Percentiles rank a stretch among this genome's conserved stretches.
phyloP scores from a whole-genome alignment of 2,797 vertebrate genomes.

The Urocyon cinereoargenteus region DNA sequence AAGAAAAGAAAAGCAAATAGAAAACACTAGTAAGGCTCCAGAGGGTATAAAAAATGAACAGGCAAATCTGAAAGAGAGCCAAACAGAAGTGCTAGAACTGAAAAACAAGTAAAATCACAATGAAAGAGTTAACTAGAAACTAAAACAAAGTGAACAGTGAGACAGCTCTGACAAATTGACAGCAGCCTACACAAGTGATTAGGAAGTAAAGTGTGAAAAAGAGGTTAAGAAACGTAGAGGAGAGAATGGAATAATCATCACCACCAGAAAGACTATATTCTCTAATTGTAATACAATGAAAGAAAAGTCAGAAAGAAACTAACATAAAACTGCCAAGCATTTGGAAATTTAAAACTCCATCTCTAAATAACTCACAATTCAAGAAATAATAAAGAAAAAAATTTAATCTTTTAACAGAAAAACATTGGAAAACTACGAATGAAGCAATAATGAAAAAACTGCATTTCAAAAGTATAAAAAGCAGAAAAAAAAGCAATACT shows the following conservation, averaged over 20 bases:
- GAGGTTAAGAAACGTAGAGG: neutral
- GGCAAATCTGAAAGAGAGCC: neutral
- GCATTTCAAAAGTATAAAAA: neutral
- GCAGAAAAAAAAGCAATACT: neutral
- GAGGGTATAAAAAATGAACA: neutral
- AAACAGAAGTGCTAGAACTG: neutral
- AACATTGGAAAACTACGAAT: neutral
- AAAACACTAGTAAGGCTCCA: neutral
- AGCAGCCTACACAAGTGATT: neutral
- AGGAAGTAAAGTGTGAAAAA: neutral
- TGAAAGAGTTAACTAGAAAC: neutral
- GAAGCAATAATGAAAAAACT: neutral
- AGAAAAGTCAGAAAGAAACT: neutral
- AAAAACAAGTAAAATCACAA: slow-evolving; percentile 11
- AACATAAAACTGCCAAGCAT: neutral
- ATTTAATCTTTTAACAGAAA: neutral
- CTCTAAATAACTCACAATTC: neutral
- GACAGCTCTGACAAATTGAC: neutral
- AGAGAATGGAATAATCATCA: neutral
- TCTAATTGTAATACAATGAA: neutral
- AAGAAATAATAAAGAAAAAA: neutral
- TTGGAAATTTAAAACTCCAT: neutral
- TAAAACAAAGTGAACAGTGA: neutral
- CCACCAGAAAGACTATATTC: neutral
- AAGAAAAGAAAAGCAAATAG: neutral